Evolutionary conservation across 2,113 vertebrate genomes (phyloP), one percentile per base, ranked within the genome.

Genomic region (Macquaria australasica): DNA sequence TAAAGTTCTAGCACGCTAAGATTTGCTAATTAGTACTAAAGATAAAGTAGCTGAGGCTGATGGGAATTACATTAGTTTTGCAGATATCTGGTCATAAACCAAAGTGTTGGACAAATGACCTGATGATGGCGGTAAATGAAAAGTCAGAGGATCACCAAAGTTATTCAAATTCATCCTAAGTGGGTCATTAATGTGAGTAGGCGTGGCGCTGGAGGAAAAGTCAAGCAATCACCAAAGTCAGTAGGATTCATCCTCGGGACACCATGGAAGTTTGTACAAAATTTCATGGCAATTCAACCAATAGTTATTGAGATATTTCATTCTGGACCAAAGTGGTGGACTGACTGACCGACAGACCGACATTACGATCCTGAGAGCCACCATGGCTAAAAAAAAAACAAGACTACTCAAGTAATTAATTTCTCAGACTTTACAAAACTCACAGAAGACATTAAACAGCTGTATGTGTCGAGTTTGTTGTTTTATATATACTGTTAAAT

Each of bases 341-440:
- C 8, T 9, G 53, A 55, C 8, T 3, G 23, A n/a, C 9, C 28
- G 28, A 56, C 18, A 51, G 48, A 16, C 15, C 15, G 15, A 5
- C 48, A 16, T 50, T 21, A 56, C 23, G 4, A n/a, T 56, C 55
- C 23, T 3, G 8, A 55, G 48, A 23, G 53, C 21, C 3, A 63
- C 1, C 18, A 39, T 39, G 34, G 31, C 20, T 39, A 9, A 41
- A 72, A 55, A 9, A 15, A 18, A 73, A 73, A 31, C 39, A 45
- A 69, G n/a, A 45, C 15, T 21, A 16, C 7, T 39, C 10, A 6
- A 43, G 10, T 66, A 10, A 10, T 50, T 11, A 18, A 10, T 43
- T 55, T 31, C 69, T 70, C 23, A 34, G 14, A 59, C 53, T 68
- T 75, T 23, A 41, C 11, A 21, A 77, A 50, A 28, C 9, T 77